A percentile compares a stretch with the other conserved stretches of the same genome.
These are phyloP conservation scores for Hylaea fasciaria DNA, from an alignment of 2,888 invertebrate species.

Conservation along the genomic window DNA sequence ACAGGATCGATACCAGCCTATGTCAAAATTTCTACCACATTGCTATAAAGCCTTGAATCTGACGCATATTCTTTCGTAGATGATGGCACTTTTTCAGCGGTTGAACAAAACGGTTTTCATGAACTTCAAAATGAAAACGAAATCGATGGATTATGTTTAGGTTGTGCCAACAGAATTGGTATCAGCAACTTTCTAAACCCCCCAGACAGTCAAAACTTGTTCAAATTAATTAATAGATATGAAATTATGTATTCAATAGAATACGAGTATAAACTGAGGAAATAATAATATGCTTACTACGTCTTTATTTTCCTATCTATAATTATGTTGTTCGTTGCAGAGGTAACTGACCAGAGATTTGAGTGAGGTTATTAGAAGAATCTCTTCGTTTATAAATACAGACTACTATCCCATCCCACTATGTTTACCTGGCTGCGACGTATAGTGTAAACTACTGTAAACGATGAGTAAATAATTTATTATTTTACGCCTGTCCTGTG, in stretches of 20 bases:
- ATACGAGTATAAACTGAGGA: not conserved
- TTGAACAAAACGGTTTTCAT: no score
- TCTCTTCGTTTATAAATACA: not conserved
- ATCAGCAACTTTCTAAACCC: no score
- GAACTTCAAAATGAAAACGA: no score
- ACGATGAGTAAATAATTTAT: slow-evolving; percentile 6
- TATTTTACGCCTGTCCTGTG: not conserved
- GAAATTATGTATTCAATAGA: not conserved
- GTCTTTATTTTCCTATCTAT: not conserved
- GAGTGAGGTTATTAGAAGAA: slow-evolving; percentile 1
- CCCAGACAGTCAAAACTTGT: no score
- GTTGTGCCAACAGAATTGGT: no score
- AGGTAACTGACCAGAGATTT: slow-evolving; percentile 12
- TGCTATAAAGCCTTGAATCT: not conserved
- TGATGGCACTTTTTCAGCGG: no score
- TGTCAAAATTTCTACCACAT: not conserved
- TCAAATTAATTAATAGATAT: not conserved
- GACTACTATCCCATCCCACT: no score
- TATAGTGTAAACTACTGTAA: slow-evolving; percentile 9
- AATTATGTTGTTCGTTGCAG: not conserved
- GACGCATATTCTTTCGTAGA: not conserved
- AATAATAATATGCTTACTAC: no score
- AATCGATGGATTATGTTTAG: no score
- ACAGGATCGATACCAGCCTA: not conserved
- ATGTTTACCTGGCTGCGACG: not conserved